phyloP scores from a whole-genome alignment of 2,113 vertebrate genomes.

The Zosterops lateralis region DNA sequence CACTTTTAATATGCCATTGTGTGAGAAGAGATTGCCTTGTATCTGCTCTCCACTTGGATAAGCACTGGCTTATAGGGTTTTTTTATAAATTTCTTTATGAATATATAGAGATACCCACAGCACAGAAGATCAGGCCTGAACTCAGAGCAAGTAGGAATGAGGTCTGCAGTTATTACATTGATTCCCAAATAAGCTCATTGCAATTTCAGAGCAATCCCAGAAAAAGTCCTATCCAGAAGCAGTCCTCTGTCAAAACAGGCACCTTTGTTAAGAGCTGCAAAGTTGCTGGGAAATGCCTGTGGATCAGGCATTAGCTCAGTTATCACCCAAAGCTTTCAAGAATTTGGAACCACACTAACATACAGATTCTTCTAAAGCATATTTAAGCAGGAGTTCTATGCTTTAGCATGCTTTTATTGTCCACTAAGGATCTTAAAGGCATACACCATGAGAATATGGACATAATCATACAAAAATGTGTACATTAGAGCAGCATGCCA shows the following conservation, averaged over 20 bases:
- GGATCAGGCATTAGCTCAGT: neutral
- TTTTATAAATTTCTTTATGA: neutral
- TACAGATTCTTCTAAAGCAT: neutral
- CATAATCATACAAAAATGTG: neutral
- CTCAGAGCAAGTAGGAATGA: neutral
- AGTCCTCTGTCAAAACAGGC: neutral
- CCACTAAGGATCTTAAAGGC: neutral
- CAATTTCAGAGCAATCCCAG: neutral
- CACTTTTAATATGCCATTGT: neutral
- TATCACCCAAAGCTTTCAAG: neutral
- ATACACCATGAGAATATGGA: neutral
- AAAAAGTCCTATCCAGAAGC: neutral
- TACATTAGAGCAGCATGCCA: rapidly evolving
- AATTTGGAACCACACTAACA: neutral
- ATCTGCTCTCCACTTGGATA: neutral
- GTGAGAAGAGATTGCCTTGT: neutral
- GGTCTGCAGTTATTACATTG: neutral
- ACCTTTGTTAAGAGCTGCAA: neutral
- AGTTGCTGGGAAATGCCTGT: neutral
- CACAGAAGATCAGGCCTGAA: neutral
- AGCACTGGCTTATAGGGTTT: neutral
- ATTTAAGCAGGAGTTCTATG: neutral
- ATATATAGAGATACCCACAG: neutral
- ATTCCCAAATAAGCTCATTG: neutral
- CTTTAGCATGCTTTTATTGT: neutral